Conservation (phyloP, 1,140 invertebrate genomes). For the Anastatus disparis region DNA sequence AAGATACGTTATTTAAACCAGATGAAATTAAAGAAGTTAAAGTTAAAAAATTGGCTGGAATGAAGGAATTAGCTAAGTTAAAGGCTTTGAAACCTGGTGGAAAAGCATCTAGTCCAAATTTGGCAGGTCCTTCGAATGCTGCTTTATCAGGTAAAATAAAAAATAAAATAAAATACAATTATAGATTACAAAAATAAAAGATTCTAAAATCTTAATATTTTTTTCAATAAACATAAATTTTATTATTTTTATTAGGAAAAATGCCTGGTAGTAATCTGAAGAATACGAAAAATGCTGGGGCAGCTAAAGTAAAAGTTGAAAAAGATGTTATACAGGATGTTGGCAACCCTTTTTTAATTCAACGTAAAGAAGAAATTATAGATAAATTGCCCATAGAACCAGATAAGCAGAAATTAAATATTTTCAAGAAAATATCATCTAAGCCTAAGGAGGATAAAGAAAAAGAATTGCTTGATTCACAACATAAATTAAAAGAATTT, state of each 20-base stretch:
- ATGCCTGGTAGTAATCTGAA: constrained; percentile 23
- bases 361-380: constrained; percentile 61
- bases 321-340: constrained; percentile 41
- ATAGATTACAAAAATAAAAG: not conserved
- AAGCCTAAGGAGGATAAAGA: constrained; percentile 75
- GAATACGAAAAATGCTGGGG: constrained; percentile 15
- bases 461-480: constrained; percentile 45
- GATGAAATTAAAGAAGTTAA: constrained; percentile 63
- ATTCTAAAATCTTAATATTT: too few relatives aligned
- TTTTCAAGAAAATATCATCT: constrained; percentile 86
- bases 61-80: constrained; percentile 69
- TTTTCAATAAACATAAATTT: not conserved
- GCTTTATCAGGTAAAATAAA: constrained; percentile 15
- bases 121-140: constrained; percentile 39
- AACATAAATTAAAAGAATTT: constrained; percentile 66
- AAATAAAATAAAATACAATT: constrained; percentile 9
- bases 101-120: constrained; percentile 52
- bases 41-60: constrained; percentile 66
- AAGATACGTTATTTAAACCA: constrained; percentile 67
- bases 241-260: constrained; percentile 17
- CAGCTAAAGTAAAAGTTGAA: constrained; percentile 53
- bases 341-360: constrained; percentile 39
- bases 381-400: constrained; percentile 81
- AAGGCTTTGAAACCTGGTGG: constrained; percentile 64
- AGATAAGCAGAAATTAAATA: constrained; percentile 84